These are phyloP conservation scores for Madoqua kirkii DNA, from an alignment of 2,113 vertebrate species.

Conservation along the genomic window DNA sequence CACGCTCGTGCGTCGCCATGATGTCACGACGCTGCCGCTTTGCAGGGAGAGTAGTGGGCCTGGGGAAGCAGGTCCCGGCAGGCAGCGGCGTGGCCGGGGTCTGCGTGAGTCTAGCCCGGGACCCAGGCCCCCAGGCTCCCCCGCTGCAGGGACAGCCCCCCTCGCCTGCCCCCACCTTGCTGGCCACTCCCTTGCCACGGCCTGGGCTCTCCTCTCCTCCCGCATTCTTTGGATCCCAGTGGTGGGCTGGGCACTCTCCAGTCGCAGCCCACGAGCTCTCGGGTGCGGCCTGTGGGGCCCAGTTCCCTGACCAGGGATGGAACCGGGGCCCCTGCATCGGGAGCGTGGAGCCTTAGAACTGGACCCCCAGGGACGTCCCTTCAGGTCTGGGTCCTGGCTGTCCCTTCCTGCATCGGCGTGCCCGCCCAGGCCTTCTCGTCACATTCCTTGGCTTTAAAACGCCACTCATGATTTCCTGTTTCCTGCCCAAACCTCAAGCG, in stretches of 20 bases:
- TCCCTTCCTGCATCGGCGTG: background rate
- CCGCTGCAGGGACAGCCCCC: fast-evolving
- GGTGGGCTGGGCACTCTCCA: background rate
- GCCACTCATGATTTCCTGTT: background rate
- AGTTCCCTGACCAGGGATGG: background rate
- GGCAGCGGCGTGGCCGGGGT: fast-evolving
- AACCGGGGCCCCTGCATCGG: background rate
- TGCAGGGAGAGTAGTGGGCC: background rate
- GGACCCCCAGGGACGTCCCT: background rate
- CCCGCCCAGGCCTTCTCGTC: background rate
- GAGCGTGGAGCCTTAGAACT: background rate
- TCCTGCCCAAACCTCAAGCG: background rate
- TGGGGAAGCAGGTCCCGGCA: background rate
- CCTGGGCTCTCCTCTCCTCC: background rate
- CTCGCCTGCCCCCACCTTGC: background rate
- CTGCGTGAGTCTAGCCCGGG: background rate
- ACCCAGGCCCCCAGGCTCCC: fast-evolving
- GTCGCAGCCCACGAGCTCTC: background rate
- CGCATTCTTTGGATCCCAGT: background rate
- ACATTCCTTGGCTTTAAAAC: background rate
- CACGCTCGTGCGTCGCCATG: fast-evolving
- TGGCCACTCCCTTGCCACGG: background rate
- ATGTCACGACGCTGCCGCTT: background rate
- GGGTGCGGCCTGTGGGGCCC: background rate
- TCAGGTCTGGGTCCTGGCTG: background rate